phyloP scores from a whole-genome alignment of 2,888 invertebrate genomes.

The Spisula solida region DNA sequence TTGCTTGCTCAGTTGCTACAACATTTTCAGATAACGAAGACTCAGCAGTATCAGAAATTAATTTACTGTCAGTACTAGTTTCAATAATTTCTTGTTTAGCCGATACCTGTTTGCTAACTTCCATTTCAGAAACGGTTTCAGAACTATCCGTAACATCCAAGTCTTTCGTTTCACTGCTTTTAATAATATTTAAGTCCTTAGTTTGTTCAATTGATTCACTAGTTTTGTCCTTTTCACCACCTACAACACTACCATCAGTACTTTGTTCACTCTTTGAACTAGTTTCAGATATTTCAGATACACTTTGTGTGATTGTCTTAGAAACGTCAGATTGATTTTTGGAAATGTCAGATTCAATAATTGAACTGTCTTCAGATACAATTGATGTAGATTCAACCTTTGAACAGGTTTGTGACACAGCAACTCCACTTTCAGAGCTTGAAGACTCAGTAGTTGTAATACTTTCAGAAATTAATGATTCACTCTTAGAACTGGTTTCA shows the following conservation, averaged over 20 bases:
- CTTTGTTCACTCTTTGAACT: neutral
- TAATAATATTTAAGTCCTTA: neutral
- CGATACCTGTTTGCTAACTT: neutral
- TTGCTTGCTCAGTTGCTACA: neutral
- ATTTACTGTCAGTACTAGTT: constrained; percentile 15
- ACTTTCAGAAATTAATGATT: neutral
- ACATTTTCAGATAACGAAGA: neutral
- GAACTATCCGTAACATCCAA: neutral
- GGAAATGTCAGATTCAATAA: constrained; percentile 19
- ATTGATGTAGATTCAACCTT: neutral
- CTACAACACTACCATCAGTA: neutral
- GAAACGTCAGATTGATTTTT: constrained; percentile 4
- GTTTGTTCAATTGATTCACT: constrained; percentile 19
- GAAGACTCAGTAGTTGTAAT: neutral
- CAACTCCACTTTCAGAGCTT: neutral
- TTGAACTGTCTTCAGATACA: neutral
- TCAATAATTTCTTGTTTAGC: constrained; percentile 17
- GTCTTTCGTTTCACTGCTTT: constrained; percentile 16
- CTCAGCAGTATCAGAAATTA: neutral
- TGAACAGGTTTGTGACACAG: neutral
- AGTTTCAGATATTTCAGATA: neutral
- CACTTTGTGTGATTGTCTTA: neutral
- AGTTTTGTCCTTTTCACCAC: neutral
- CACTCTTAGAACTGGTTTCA: neutral
- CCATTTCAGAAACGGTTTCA: constrained; percentile 1